Evolutionary conservation across 2,888 invertebrate species (phyloP), one percentile per base, ranked within the genome.

Genomic region (Microctonus brassicae): DNA sequence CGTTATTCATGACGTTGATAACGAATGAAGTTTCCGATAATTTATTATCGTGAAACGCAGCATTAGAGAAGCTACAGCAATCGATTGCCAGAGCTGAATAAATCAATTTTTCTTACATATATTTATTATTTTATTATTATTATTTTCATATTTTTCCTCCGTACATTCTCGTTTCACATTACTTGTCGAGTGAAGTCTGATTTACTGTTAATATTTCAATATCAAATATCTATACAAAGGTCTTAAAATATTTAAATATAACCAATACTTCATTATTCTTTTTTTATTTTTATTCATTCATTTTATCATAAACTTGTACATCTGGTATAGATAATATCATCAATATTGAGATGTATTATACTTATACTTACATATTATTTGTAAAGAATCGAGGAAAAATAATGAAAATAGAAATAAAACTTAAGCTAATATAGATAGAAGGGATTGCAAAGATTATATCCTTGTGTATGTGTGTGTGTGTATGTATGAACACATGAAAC

Each of bases 11-110:
- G 70, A 74, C 76, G 69, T 75, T 77, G 77, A 78, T 79, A 78
- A 78, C 74, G 75, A 77, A 77, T 79, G 75, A 79, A 80, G 75
- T 77, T 79, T 75, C 73, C 70, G 76, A 75, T 76, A 76, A 79
- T 77, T 77, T 77, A 75, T 75, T 73, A 75, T 78, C 72, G 63
- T 57, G 33, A 65, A 52, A n/a, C n/a, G 69, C 69, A 70, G 39
- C 69, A 70, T 62, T 58, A 71, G 55, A 42, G 53, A 42, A 6
- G 47, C n/a, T n/a, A 47, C 17, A 17, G 47, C 62, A 24, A 26
- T 34, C 34, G 42, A 60, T 57, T 62, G 42, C 55, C 61, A 42
- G 22, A 36, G 52, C n/a, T n/a, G n/a, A 72, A 72, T 73, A 72
- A 69, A 70, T 64, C 72, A 70, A 72, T 68, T 61, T 58, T 33